Evolutionary conservation across 2,113 vertebrate genomes (phyloP), one percentile per base, ranked within the genome.

Genomic region (Zonotrichia leucophrys): DNA sequence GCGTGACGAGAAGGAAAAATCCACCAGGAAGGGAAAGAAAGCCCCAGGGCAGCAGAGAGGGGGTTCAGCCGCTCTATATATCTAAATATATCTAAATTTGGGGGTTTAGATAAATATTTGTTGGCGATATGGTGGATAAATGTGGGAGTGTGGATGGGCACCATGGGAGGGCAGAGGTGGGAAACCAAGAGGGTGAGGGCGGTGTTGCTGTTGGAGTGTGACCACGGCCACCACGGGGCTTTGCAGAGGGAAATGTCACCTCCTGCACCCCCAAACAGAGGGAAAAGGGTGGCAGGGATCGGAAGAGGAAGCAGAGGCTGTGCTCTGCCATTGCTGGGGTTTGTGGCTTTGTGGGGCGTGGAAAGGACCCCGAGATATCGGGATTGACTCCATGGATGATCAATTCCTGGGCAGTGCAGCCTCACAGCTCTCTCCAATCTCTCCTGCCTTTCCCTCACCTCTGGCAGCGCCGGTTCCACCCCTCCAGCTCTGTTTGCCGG

Each of bases 111-210:
- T 4, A 7, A 56, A 22, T 14, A 4, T 5, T 7, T 39, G 23
- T 6, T 11, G 25, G 53, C 3, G 35, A 9, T 5, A 0, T 0
- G 20, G 4, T 1, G 1, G 9, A 4, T 0, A 2, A 24, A 16
- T 33, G 82, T 2, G 1, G 23, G 91, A 5, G 47, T 2, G 47
- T 4, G n/a, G 70, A 20, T 8, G 73, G 63, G 76, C 11, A 5
- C 37, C 1, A 2, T 0, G 7, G 30, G 52, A 9, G 31, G 15
- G 37, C 16, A 41, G 66, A 27, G 79, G 15, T n/a, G 84, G 66
- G 21, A 44, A 72, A 44, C 5, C 23, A 2, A 4, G 1, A 0
- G 74, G 42, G 47, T 7, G 50, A 37, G 62, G 77, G 56, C 58
- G 37, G 33, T 0, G 37, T 4, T 3, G 2, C 18, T 27, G 63